Base-by-base conservation (phyloP, 2,888 invertebrate genomes). In the Apeira syringaria region DNA sequence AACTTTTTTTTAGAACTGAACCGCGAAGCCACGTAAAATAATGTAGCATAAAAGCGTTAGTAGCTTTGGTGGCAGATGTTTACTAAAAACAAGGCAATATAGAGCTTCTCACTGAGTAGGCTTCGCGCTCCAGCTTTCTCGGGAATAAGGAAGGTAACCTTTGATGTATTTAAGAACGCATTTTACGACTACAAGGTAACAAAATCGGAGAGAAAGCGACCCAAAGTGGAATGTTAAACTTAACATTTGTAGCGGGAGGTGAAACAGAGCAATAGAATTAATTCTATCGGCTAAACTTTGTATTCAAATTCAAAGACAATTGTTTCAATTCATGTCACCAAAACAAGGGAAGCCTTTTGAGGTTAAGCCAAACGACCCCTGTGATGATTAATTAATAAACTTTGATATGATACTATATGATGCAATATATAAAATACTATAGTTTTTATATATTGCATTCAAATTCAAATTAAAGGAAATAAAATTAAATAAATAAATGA, bases 191-290 rank as follows among this genome's bases (percentile, higher is more conserved):
- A 56, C 50, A 69, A 64, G 55, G 64, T 59, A 70, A 65, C 64
- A 62, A 64, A 74, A 69, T 67, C 64, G 58, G 47, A 61, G 60
- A 51, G 68, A 67, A 66, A 61, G 63, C 64, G 52, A 54, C 47
- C 68, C 68, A 70, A 66, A 70, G 67, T 63, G 66, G 68, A 74
- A 79, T 73, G 74, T 76, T 76, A 73, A 82, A 80, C 74, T 79
- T 77, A 70, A 80, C 80, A 80, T 80, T 81, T 77, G 80, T 74
- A 76, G 69, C 72, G 65, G 68, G 62, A 71, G 67, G 71, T 68
- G 68, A 78, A 83, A 83, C 79, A 74, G 66, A 74, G 81, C 81
- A 74, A 84, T 87, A 80, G 79, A 87, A 87, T 86, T 88, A 88
- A 88, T 86, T 86, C 84, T 82, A 87, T 87, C 76, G 81, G 59